A percentile compares a stretch with the other conserved stretches of the same genome.
Evolutionary conservation across 1,140 invertebrate genomes (phyloP).

Genomic region (Nebria ingens): DNA sequence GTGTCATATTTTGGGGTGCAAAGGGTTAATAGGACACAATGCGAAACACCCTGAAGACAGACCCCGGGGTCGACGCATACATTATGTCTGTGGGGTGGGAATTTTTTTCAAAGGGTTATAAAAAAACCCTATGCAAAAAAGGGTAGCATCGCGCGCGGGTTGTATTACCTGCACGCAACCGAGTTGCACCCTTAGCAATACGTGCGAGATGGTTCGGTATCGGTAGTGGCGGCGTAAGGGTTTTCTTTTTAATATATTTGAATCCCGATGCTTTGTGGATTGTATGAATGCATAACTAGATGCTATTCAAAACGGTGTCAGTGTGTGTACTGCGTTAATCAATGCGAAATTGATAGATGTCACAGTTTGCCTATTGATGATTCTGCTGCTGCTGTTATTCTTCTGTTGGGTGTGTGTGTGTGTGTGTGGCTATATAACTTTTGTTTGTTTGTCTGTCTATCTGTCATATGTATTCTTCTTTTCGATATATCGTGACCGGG

Average conservation of each 20-base stretch:
- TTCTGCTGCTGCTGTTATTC: neutral
- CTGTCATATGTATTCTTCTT: neutral
- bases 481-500: neutral
- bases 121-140: constrained; percentile 35
- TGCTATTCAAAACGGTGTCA: constrained; percentile 24
- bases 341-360: constrained; percentile 33
- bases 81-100: constrained; percentile 31
- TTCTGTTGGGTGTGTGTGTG: neutral
- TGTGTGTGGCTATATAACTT: neutral
- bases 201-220: neutral
- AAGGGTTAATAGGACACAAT: constrained; percentile 32
- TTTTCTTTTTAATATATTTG: constrained; percentile 26
- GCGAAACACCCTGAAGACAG: constrained; percentile 35
- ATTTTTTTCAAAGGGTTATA: constrained; percentile 25
- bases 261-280: constrained; percentile 29
- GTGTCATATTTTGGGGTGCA: constrained; percentile 33
- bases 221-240: neutral
- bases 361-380: constrained; percentile 3
- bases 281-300: constrained; percentile 36
- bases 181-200: constrained; percentile 20
- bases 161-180: constrained; percentile 14
- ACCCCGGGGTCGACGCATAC: constrained; percentile 26
- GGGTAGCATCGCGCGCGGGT: constrained; percentile 24
- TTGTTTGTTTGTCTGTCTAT: neutral
- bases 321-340: constrained; percentile 28